Percentiles rank a stretch among this genome's conserved stretches.
These are phyloP conservation scores for Hypolimnas misippus DNA, from an alignment of 2,888 invertebrate genomes.

Conservation along the genomic window DNA sequence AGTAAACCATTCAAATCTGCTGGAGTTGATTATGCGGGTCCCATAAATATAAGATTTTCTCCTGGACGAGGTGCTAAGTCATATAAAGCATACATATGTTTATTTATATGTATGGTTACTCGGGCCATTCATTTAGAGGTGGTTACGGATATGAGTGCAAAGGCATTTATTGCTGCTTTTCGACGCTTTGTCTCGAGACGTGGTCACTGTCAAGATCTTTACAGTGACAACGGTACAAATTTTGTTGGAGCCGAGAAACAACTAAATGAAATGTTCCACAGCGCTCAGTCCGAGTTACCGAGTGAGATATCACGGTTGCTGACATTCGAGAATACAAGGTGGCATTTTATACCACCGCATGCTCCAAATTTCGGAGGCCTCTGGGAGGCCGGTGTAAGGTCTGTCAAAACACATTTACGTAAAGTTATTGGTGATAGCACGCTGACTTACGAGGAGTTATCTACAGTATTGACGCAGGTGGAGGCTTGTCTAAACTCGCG, in stretches of 20 bases:
- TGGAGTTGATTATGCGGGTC: slow-evolving; percentile 44
- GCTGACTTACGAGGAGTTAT: no score
- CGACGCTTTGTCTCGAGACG: slow-evolving; percentile 31
- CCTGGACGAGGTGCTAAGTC: slow-evolving; percentile 39
- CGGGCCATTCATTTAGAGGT: slow-evolving; percentile 42
- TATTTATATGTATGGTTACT: slow-evolving; percentile 38
- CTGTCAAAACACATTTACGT: no score
- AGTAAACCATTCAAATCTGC: slow-evolving; percentile 40
- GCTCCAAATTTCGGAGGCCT: no score
- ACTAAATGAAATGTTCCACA: slow-evolving; percentile 27
- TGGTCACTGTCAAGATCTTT: slow-evolving; percentile 38
- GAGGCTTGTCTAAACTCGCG: no score
- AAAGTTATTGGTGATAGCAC: no score
- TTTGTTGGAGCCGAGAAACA: slow-evolving; percentile 21
- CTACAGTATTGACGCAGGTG: no score
- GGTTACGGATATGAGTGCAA: slow-evolving; percentile 43
- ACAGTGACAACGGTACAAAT: slow-evolving; percentile 43
- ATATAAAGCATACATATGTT: slow-evolving; percentile 43
- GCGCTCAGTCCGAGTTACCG: slow-evolving; percentile 21
- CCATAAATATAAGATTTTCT: slow-evolving; percentile 42
- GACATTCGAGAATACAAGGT: no score
- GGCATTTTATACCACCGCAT: no score
- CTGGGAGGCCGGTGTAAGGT: no score
- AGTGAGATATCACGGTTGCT: slow-evolving; percentile 25
- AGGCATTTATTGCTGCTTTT: slow-evolving; percentile 45